Evolutionary conservation across 2,113 vertebrate genomes (phyloP).

Genomic region (Acrocephalus arundinaceus): DNA sequence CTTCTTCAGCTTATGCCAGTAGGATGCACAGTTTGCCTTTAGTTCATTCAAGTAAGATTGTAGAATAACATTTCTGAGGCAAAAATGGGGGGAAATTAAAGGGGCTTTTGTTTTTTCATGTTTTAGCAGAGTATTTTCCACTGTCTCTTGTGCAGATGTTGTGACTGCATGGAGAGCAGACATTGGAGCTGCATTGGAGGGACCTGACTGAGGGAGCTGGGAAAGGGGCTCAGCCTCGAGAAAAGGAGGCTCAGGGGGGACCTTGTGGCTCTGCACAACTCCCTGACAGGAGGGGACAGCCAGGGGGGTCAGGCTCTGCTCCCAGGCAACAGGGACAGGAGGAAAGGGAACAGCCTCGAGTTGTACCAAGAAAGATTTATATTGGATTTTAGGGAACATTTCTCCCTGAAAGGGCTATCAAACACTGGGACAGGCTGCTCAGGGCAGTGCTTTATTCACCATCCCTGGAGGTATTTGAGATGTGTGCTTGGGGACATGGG

Average conservation of each 20-base stretch:
- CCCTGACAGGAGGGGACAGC: background rate
- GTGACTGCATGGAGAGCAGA: background rate
- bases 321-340: background rate
- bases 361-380: background rate
- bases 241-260: background rate
- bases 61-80: background rate
- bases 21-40: background rate
- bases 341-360: accelerated
- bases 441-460: background rate
- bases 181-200: background rate
- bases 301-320: accelerated
- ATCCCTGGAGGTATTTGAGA: background rate
- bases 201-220: background rate
- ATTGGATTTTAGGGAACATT: background rate
- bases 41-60: background rate
- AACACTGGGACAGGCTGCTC: background rate
- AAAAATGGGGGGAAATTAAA: background rate
- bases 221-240: background rate
- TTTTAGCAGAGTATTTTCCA: background rate
- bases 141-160: background rate
- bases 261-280: background rate
- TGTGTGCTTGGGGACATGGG: background rate
- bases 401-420: background rate
- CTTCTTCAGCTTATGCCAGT: background rate
- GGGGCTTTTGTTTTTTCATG: background rate